phyloP scores from a whole-genome alignment of 2,797 vertebrate genomes.

The Astyanax mexicanus region DNA sequence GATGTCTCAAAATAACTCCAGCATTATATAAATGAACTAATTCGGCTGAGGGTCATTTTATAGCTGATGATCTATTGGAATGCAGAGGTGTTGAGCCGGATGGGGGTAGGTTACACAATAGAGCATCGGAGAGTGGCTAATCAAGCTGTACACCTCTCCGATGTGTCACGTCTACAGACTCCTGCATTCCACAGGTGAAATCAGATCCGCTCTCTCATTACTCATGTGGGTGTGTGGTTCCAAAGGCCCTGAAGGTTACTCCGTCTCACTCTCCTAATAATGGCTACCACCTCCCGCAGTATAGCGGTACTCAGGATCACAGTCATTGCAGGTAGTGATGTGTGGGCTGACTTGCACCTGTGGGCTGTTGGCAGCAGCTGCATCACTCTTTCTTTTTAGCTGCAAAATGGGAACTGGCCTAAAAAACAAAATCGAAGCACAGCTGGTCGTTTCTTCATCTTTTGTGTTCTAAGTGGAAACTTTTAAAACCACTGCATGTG shows the following conservation, averaged over 20 bases:
- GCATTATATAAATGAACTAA: background rate
- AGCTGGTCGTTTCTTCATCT: background rate
- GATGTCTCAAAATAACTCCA: background rate
- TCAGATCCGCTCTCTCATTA: constrained; percentile 43
- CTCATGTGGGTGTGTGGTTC: constrained; percentile 49
- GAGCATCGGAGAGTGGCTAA: background rate
- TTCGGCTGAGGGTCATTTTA: background rate
- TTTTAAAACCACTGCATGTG: no score
- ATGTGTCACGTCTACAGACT: constrained; percentile 43
- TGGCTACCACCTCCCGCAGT: background rate
- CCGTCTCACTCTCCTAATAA: constrained; percentile 10
- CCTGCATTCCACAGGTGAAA: constrained; percentile 49
- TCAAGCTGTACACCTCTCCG: constrained; percentile 33
- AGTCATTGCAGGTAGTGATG: background rate
- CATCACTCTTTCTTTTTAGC: background rate
- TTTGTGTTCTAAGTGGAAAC: no score
- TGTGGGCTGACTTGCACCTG: background rate
- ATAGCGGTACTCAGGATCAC: background rate
- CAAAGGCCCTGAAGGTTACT: constrained; percentile 33
- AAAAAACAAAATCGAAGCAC: background rate
- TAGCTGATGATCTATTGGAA: background rate
- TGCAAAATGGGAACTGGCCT: background rate
- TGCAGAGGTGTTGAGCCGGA: constrained; percentile 3
- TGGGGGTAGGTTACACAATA: constrained; percentile 15
- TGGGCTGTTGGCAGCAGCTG: background rate